Evolutionary conservation across 2,797 vertebrate genomes (phyloP).

Genomic region (Anguilla megastoma): DNA sequence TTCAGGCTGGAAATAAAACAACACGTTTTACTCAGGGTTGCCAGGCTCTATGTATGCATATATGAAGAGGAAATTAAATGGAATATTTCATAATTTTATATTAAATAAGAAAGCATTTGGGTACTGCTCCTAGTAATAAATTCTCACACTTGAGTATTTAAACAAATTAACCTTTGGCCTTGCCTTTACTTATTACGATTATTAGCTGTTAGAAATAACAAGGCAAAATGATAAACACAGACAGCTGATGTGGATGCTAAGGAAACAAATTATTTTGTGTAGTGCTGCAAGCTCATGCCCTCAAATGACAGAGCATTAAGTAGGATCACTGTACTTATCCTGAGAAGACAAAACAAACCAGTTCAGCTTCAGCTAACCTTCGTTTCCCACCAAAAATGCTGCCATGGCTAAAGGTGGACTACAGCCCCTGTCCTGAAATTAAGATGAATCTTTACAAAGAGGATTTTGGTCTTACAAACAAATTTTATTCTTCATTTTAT

Average conservation of each 20-base stretch:
- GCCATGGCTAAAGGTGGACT: background rate
- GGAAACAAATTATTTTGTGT: background rate
- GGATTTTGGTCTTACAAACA: background rate
- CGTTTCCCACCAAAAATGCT: background rate
- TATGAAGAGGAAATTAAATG: background rate
- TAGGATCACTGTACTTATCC: background rate
- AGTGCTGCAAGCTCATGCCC: background rate
- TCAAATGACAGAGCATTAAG: background rate
- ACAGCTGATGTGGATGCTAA: background rate
- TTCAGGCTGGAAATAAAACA: background rate
- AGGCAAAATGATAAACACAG: background rate
- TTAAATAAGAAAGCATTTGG: background rate
- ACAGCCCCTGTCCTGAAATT: background rate
- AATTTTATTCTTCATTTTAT: too few species aligned
- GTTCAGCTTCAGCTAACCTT: background rate
- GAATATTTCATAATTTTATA: background rate
- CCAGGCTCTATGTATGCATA: background rate
- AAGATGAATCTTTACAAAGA: background rate
- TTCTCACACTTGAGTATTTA: background rate
- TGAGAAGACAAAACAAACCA: background rate
- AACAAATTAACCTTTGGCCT: background rate
- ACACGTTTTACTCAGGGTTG: background rate
- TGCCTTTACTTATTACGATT: background rate
- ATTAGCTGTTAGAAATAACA: background rate
- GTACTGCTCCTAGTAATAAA: background rate